Percentiles rank a stretch among this genome's conserved stretches.
Conservation (phyloP, 2,113 vertebrate genomes). For the Dipodomys merriami region DNA sequence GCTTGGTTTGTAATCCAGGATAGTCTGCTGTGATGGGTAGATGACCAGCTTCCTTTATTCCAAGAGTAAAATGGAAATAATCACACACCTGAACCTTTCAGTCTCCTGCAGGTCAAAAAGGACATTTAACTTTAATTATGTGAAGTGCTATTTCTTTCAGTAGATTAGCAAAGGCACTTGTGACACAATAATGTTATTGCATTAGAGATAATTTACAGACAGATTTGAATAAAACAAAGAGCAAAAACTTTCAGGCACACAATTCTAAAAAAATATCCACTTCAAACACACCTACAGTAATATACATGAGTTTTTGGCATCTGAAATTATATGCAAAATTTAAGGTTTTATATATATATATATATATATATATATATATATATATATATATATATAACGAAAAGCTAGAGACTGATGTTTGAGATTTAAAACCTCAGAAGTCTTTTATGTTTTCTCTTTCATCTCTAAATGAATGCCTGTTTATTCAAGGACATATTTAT, state of each 20-base stretch:
- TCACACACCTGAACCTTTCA: neutral
- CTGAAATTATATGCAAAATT: neutral
- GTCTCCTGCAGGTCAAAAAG: neutral
- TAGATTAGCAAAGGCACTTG: constrained; percentile 33
- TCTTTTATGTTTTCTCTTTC: neutral
- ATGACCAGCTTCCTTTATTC: constrained; percentile 1
- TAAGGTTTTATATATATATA: neutral
- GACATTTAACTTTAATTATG: neutral
- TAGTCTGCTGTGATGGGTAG: neutral
- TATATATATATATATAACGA: neutral
- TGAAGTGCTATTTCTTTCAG: neutral
- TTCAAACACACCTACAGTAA: neutral
- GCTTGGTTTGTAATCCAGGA: constrained; percentile 26
- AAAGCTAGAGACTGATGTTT: neutral
- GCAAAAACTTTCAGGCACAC: neutral
- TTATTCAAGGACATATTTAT: constrained; percentile 14
- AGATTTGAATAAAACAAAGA: neutral
- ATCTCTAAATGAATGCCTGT: neutral
- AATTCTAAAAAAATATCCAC: neutral
- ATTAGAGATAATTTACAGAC: neutral
- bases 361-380: neutral
- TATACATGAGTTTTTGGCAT: neutral
- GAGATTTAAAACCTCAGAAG: constrained; percentile 32
- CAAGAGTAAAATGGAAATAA: neutral
- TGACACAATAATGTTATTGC: neutral